Percentiles rank a stretch among this genome's conserved stretches.
Evolutionary conservation across 2,797 vertebrate species (phyloP).

Genomic region (Cygnus olor): DNA sequence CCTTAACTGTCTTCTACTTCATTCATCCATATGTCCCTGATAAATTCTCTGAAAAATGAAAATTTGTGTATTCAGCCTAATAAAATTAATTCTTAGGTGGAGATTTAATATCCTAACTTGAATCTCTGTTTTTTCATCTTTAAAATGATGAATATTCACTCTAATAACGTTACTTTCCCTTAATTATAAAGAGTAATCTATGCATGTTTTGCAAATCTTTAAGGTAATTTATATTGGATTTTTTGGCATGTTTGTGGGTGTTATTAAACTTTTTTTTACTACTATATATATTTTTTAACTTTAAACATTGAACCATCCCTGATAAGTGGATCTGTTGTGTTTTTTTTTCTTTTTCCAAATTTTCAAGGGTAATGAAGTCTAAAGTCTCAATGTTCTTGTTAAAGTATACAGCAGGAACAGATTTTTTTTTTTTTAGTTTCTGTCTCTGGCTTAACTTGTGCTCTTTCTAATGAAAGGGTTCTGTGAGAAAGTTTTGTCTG

Average conservation of each 20-base stretch:
- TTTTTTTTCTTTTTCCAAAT: not conserved
- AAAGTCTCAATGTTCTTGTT: not conserved
- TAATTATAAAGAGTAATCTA: not conserved
- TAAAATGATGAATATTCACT: not conserved
- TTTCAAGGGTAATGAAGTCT: not conserved
- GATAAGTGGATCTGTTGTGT: not conserved
- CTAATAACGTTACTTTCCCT: not conserved
- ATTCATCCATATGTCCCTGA: not conserved
- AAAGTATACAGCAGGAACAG: not conserved
- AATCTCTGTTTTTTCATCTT: not conserved
- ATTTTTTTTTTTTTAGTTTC: not conserved
- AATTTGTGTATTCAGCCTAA: not conserved
- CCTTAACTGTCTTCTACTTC: not conserved
- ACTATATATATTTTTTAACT: not conserved
- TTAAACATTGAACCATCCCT: not conserved
- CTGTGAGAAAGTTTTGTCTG: not conserved
- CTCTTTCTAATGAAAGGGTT: constrained; percentile 2
- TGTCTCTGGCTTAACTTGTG: not conserved
- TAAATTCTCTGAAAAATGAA: not conserved
- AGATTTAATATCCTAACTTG: constrained; percentile 7
- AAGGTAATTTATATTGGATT: not conserved
- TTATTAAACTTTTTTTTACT: not conserved
- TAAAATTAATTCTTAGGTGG: not conserved
- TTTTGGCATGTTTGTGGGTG: constrained; percentile 36
- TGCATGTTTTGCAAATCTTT: constrained; percentile 38